Evolutionary conservation across 2,797 vertebrate genomes (phyloP).

Genomic region (Danio tinwini): DNA sequence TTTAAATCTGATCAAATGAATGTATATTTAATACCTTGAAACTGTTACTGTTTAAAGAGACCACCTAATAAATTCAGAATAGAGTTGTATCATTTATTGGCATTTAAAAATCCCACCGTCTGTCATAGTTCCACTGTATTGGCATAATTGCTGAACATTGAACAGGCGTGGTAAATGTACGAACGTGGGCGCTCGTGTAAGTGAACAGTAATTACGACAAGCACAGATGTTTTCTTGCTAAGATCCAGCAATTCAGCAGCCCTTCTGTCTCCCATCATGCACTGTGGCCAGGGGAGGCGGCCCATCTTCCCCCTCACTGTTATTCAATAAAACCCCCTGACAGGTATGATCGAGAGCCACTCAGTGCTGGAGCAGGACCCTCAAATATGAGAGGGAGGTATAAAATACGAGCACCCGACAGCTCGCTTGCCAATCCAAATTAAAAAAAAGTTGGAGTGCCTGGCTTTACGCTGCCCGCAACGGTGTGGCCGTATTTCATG

Average conservation of each 20-base stretch:
- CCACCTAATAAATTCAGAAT: background rate
- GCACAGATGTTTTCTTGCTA: background rate
- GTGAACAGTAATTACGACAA: background rate
- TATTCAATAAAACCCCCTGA: constrained; percentile 76
- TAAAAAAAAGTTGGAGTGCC: constrained; percentile 71
- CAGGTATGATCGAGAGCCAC: constrained; percentile 80
- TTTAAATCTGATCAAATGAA: background rate
- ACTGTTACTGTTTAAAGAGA: background rate
- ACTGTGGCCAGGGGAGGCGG: constrained; percentile 1
- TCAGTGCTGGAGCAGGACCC: constrained; percentile 68
- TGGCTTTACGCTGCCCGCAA: constrained; percentile 65
- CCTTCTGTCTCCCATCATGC: constrained; percentile 20
- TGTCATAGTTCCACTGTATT: background rate
- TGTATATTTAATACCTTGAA: background rate
- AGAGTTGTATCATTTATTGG: background rate
- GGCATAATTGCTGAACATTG: background rate
- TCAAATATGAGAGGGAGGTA: constrained; percentile 69
- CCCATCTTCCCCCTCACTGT: constrained; percentile 64
- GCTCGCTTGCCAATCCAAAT: constrained; percentile 78
- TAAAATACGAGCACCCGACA: constrained; percentile 63
- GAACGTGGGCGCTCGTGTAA: background rate
- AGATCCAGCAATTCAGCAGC: background rate
- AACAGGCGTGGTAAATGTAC: background rate
- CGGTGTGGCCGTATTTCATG: constrained; percentile 69
- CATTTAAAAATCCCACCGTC: background rate